Evolutionary conservation across 2,113 vertebrate genomes (phyloP).

Genomic region (Cyanocitta stelleri): DNA sequence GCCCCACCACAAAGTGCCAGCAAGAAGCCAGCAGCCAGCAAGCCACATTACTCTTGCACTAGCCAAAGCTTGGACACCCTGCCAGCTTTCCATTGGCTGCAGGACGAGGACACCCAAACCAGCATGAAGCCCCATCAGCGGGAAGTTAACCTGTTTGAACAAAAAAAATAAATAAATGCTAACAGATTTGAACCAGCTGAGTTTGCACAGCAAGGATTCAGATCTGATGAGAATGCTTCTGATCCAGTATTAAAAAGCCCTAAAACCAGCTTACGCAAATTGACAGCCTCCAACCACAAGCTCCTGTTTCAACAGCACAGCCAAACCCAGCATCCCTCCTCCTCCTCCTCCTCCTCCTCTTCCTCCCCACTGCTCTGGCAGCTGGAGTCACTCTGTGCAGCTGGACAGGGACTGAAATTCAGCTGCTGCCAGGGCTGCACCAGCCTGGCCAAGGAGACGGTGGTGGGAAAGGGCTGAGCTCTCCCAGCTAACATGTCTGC

Average conservation of each 20-base stretch:
- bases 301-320: accelerated
- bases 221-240: not conserved
- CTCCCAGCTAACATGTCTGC: not conserved
- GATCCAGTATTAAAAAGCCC: not conserved
- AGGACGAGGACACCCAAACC: not conserved
- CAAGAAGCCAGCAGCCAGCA: not conserved
- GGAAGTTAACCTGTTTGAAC: not conserved
- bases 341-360: not conserved
- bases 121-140: not conserved
- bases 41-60: not conserved
- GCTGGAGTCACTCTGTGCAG: not conserved
- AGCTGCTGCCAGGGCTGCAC: not conserved
- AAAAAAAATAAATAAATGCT: not conserved
- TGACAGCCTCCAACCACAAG: not conserved
- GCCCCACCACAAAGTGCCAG: not conserved
- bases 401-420: not conserved
- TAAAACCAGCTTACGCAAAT: not conserved
- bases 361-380: not conserved
- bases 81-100: not conserved
- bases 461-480: accelerated
- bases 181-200: not conserved
- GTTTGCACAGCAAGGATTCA: not conserved
- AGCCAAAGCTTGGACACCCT: not conserved
- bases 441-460: accelerated
- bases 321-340: not conserved